Evolutionary conservation across 2,888 invertebrate genomes (phyloP).

Genomic region (Protula sp.): DNA sequence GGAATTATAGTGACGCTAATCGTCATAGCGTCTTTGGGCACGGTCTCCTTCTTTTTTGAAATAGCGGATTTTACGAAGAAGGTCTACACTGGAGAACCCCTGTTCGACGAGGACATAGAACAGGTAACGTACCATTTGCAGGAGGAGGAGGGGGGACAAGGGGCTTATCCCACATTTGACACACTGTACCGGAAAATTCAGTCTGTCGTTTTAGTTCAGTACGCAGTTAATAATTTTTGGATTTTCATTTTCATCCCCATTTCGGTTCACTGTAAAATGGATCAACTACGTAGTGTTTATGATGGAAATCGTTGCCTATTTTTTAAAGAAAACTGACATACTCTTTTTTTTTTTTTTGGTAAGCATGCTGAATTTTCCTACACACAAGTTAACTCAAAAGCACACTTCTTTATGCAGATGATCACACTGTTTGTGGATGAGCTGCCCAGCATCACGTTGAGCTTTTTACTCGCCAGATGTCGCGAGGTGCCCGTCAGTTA

Average conservation of each 20-base stretch:
- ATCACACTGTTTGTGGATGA: conserved; percentile 31
- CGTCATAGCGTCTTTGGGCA: conserved; percentile 29
- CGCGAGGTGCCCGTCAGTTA: conserved; percentile 33
- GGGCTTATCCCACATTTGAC: too few species aligned
- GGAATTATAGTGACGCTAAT: conserved; percentile 19
- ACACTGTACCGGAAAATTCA: too few species aligned
- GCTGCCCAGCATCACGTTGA: conserved; percentile 29
- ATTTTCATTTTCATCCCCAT: too few species aligned
- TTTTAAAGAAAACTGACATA: too few species aligned
- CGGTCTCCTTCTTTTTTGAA: conserved; percentile 28
- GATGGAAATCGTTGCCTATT: too few species aligned
- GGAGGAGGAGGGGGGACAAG: conserved; percentile 29
- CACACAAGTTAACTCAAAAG: too few species aligned
- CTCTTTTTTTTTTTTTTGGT: too few species aligned
- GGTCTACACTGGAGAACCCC: neutral
- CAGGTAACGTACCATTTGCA: conserved; percentile 29
- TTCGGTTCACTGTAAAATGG: too few species aligned
- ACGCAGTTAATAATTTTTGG: too few species aligned
- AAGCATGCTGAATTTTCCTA: too few species aligned
- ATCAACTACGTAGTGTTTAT: too few species aligned
- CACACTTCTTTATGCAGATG: conserved; percentile 25
- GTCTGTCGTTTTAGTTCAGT: too few species aligned
- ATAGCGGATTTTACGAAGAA: conserved; percentile 25
- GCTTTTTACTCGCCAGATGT: conserved; percentile 29
- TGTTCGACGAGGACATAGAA: conserved; percentile 19